Conservation (phyloP, 2,113 vertebrate species). For the Bambusicola thoracicus region DNA sequence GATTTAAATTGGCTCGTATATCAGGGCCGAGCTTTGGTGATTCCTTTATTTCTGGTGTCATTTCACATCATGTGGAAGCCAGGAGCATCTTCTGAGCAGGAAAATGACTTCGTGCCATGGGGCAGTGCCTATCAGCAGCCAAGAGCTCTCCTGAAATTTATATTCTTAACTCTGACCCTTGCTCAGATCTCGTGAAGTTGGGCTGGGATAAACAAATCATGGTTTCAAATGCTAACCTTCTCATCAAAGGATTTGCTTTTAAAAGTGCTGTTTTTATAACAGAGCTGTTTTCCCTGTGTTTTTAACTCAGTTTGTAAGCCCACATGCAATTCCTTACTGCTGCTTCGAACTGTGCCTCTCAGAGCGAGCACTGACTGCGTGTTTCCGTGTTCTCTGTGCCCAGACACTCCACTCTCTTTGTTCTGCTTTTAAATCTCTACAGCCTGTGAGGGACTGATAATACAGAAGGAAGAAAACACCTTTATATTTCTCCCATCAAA, state of each 20-base stretch:
- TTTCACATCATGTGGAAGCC: slow-evolving; percentile 65
- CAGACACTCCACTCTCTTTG: background rate
- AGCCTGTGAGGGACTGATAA: background rate
- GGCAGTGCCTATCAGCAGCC: background rate
- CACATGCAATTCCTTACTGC: background rate
- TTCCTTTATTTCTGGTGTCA: slow-evolving; percentile 67
- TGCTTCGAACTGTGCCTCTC: background rate
- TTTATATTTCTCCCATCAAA: background rate
- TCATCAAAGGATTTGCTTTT: background rate
- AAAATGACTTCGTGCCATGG: slow-evolving; percentile 51
- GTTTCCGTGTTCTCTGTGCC: background rate
- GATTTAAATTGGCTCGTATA: slow-evolving; percentile 71
- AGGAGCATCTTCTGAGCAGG: slow-evolving; percentile 45
- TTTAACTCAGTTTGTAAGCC: background rate
- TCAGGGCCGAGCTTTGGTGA: slow-evolving; percentile 72
- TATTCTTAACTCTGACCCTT: slow-evolving; percentile 26
- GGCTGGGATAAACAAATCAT: slow-evolving; percentile 35
- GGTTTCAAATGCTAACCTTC: background rate
- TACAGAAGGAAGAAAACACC: background rate
- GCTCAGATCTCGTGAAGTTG: slow-evolving; percentile 16
- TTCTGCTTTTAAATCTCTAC: background rate
- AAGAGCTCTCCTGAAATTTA: slow-evolving; percentile 37
- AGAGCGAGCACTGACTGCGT: background rate
- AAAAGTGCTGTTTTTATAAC: background rate
- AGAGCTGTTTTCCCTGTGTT: background rate